phyloP scores from a whole-genome alignment of 2,797 vertebrate species.

The Micropoecilia bifurca region DNA sequence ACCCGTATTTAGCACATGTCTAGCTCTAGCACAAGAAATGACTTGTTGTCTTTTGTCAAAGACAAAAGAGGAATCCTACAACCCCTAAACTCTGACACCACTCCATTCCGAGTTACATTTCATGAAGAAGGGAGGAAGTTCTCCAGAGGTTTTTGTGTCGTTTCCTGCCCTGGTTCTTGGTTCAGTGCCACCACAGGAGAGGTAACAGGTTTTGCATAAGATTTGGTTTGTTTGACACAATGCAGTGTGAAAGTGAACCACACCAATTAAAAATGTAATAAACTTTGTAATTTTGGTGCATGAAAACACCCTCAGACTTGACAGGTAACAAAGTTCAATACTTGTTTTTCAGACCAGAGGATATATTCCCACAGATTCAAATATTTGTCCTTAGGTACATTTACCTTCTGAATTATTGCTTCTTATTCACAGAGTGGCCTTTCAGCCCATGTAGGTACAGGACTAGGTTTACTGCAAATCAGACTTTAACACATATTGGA shows the following conservation, averaged over 20 bases:
- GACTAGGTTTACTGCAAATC: neutral
- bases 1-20: too few relatives aligned
- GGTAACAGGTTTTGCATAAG: too few relatives aligned
- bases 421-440: neutral
- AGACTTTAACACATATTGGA: neutral
- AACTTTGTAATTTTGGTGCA: neutral
- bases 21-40: too few relatives aligned
- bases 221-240: neutral
- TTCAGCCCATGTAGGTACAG: neutral
- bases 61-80: too few relatives aligned
- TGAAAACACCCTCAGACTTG: neutral
- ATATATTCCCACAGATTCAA: neutral
- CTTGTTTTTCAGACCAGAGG: neutral
- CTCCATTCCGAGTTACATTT: too few relatives aligned
- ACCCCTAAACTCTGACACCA: too few relatives aligned
- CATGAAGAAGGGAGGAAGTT: too few relatives aligned
- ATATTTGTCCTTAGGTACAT: neutral
- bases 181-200: too few relatives aligned
- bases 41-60: too few relatives aligned
- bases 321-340: neutral
- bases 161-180: neutral
- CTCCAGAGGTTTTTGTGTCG: neutral
- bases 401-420: neutral
- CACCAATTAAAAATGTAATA: neutral
- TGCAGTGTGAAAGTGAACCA: too few relatives aligned